Conservation (phyloP, 2,797 vertebrate species). For the Melanitta fusca region DNA sequence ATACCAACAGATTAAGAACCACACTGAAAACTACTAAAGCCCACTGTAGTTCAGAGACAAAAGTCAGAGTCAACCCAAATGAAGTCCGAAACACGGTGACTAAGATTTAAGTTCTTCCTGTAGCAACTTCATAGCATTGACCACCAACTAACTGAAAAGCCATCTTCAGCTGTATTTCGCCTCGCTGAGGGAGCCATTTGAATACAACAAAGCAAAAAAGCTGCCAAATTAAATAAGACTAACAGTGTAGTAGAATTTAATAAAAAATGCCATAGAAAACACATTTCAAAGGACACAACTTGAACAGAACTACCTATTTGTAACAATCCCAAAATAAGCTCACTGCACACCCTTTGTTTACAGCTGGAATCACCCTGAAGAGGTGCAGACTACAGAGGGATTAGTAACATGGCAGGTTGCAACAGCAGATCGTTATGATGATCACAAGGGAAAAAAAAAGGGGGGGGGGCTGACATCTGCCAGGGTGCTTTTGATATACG, state of each 20-base stretch:
- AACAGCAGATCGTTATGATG: not conserved
- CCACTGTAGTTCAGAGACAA: not conserved
- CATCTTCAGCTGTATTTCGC: not conserved
- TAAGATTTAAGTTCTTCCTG: not conserved
- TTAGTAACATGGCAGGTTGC: slow-evolving; percentile 15
- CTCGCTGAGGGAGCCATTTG: not conserved
- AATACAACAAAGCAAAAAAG: not conserved
- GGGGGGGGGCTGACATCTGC: not conserved
- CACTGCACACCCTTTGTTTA: not conserved
- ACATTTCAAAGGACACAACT: not conserved
- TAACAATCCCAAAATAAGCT: not conserved
- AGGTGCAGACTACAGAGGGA: slow-evolving; percentile 5
- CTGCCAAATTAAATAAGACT: not conserved
- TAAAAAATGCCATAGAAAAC: not conserved
- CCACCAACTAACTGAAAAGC: not conserved
- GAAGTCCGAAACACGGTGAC: not conserved
- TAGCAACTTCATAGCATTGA: not conserved
- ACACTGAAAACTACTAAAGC: not conserved
- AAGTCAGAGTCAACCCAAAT: not conserved
- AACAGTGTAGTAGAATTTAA: not conserved
- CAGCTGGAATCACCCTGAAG: not conserved
- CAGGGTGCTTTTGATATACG: not conserved
- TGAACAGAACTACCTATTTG: not conserved
- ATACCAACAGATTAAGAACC: not conserved
- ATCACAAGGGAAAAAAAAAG: not conserved